Conservation (phyloP, 2,113 vertebrate genomes). For the Phyllopteryx taeniolatus region DNA sequence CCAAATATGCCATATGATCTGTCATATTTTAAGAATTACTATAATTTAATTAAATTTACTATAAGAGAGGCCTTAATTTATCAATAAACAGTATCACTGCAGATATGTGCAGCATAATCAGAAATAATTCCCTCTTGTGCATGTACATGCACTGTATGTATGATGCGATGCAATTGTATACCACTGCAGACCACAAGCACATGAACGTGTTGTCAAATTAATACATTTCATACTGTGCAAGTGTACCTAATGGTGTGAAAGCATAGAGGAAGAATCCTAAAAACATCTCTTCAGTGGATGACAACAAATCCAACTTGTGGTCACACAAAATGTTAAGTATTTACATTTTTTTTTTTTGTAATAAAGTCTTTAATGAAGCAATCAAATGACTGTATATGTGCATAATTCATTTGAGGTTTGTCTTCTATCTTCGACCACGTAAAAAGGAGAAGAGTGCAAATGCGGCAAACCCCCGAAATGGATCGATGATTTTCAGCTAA, state of each 20-base stretch:
- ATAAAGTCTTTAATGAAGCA: neutral
- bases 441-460: neutral
- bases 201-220: too few relatives aligned
- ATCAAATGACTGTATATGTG: neutral
- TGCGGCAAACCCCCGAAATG: neutral
- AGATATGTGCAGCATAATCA: too few relatives aligned
- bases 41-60: too few relatives aligned
- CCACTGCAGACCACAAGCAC: too few relatives aligned
- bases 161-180: neutral
- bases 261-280: neutral
- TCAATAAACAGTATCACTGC: too few relatives aligned
- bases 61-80: too few relatives aligned
- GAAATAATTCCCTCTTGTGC: neutral
- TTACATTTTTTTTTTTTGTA: neutral
- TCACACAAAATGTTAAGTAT: neutral
- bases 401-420: constrained; percentile 1
- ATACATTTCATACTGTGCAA: neutral
- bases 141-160: neutral
- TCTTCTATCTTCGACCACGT: neutral
- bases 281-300: neutral
- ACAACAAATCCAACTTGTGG: neutral
- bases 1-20: too few relatives aligned
- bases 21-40: too few relatives aligned
- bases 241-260: neutral
- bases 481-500: neutral